Conservation (phyloP, 2,797 vertebrate genomes). For the Eulemur coronatus region DNA sequence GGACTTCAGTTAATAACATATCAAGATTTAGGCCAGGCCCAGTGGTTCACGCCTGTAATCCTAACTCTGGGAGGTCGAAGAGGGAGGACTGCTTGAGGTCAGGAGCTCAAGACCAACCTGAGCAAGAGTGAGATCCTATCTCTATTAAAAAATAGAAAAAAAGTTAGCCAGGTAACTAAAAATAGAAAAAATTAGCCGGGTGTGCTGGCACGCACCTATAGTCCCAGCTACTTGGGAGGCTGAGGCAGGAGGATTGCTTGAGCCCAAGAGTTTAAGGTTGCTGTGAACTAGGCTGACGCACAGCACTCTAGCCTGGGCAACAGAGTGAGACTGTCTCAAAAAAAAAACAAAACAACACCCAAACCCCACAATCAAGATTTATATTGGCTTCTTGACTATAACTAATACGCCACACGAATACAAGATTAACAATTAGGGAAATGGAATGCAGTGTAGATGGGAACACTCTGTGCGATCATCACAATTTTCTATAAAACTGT, state of each 20-base stretch:
- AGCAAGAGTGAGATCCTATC: no score
- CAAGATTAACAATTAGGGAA: not conserved
- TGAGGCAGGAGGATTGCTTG: not conserved
- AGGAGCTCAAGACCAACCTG: no score
- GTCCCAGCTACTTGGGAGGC: not conserved
- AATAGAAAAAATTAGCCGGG: not conserved
- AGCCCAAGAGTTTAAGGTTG: not conserved
- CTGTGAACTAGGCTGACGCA: not conserved
- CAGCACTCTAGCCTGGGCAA: not conserved
- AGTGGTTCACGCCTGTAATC: no score
- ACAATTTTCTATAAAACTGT: conserved; percentile 17
- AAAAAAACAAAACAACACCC: no score
- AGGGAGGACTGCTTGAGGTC: no score
- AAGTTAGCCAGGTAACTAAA: no score
- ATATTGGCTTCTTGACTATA: not conserved
- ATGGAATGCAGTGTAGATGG: not conserved
- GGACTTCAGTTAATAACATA: not conserved
- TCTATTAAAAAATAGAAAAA: no score
- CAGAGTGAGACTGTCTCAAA: not conserved
- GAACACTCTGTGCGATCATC: not conserved
- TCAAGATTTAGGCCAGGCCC: not conserved
- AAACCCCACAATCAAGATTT: not conserved
- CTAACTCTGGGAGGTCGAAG: no score
- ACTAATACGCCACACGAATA: not conserved
- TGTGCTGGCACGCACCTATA: not conserved